Conservation (phyloP, 2,888 invertebrate species). For the Epicampocera succincta region DNA sequence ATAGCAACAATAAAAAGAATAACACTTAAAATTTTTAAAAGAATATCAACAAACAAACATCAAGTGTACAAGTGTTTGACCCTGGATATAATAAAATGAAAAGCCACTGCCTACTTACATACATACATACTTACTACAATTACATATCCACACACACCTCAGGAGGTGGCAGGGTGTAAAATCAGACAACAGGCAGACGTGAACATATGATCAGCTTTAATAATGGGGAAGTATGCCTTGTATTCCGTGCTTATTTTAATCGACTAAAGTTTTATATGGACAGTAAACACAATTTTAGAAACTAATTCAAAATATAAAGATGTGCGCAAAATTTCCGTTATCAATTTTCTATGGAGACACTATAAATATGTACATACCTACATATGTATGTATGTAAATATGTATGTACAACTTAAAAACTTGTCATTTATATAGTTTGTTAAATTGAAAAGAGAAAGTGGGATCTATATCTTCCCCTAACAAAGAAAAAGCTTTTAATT, state of each 20-base stretch:
- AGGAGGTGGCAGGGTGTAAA: constrained; percentile 30
- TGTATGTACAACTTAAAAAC: too few species aligned
- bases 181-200: constrained; percentile 24
- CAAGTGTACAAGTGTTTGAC: constrained; percentile 62
- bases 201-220: constrained; percentile 7
- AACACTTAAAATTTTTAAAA: constrained; percentile 56
- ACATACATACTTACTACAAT: neutral
- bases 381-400: too few species aligned
- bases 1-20: constrained; percentile 42
- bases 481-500: too few species aligned
- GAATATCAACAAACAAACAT: constrained; percentile 47
- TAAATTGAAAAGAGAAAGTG: too few species aligned
- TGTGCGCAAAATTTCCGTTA: too few species aligned
- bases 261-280: neutral
- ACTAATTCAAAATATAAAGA: too few species aligned
- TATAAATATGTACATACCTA: too few species aligned
- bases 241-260: neutral
- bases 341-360: too few species aligned
- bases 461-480: too few species aligned
- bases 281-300: too few species aligned
- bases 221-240: constrained; percentile 12
- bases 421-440: too few species aligned
- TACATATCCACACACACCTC: constrained; percentile 38
- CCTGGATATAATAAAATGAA: constrained; percentile 53
- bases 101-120: constrained; percentile 29